phyloP scores from a whole-genome alignment of 2,888 invertebrate genomes.

The Agrenia bidenticulata region DNA sequence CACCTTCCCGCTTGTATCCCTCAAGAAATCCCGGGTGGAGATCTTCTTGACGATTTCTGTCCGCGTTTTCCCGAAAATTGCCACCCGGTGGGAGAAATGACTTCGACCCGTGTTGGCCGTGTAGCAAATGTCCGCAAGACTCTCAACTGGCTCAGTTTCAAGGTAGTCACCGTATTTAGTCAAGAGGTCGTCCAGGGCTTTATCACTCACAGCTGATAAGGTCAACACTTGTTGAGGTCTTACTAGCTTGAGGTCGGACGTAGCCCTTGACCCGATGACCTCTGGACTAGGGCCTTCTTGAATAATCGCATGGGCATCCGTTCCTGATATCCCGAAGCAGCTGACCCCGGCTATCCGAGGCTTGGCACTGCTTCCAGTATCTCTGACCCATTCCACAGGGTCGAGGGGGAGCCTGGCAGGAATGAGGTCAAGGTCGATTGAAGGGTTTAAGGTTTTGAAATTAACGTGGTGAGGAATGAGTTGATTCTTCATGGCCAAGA shows the following conservation, averaged over 20 bases:
- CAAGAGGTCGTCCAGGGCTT: conserved; percentile 25
- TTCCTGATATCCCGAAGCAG: conserved; percentile 29
- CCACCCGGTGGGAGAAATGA: conserved; percentile 17
- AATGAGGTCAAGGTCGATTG: conserved; percentile 22
- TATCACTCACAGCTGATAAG: conserved; percentile 34
- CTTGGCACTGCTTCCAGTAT: no score
- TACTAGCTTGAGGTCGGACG: conserved; percentile 11
- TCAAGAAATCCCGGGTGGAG: neutral
- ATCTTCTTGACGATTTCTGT: neutral
- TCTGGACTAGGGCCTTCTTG: conserved; percentile 31
- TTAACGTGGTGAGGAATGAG: conserved; percentile 28
- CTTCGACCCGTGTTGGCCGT: conserved; percentile 29
- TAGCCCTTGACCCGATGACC: neutral
- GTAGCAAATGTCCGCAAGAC: conserved; percentile 24
- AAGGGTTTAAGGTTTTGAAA: conserved; percentile 22
- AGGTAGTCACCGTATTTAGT: conserved; percentile 19
- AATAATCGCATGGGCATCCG: conserved; percentile 36
- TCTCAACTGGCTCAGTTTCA: neutral
- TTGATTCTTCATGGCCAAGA: conserved; percentile 25
- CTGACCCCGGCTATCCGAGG: conserved; percentile 34
- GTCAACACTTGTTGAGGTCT: conserved; percentile 31
- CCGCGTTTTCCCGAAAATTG: neutral
- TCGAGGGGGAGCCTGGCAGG: conserved; percentile 31
- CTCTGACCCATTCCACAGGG: conserved; percentile 20
- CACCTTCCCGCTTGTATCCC: no score